These are phyloP conservation scores for Zosterops japonicus DNA, from an alignment of 2,113 vertebrate species.

Conservation along the genomic window DNA sequence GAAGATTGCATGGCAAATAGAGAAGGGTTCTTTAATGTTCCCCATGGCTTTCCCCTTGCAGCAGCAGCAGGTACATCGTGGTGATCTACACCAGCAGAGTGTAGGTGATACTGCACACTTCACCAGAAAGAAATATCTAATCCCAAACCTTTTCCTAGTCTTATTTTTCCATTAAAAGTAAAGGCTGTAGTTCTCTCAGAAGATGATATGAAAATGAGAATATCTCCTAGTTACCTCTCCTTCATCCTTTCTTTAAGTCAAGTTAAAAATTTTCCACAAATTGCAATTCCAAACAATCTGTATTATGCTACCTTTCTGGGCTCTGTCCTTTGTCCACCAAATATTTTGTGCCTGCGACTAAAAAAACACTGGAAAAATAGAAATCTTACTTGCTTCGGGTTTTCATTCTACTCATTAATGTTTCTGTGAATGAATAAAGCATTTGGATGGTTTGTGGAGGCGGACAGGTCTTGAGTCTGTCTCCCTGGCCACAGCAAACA, in stretches of 20 bases:
- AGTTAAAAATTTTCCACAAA: background rate
- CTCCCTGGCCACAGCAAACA: background rate
- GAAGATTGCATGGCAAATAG: background rate
- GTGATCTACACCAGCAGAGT: background rate
- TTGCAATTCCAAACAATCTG: background rate
- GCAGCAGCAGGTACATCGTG: rapidly evolving
- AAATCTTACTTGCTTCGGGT: background rate
- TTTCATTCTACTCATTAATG: background rate
- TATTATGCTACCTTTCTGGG: background rate
- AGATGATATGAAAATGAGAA: background rate
- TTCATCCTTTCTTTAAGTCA: background rate
- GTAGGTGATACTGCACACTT: background rate
- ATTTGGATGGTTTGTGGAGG: background rate
- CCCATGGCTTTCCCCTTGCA: background rate
- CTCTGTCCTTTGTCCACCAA: background rate
- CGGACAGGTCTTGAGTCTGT: rapidly evolving
- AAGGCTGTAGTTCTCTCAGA: background rate
- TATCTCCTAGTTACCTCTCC: background rate
- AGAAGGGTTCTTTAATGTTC: background rate
- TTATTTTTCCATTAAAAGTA: background rate
- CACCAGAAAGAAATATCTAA: background rate
- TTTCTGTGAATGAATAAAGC: background rate
- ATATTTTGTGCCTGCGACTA: background rate
- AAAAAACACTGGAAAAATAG: background rate
- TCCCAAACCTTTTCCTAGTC: background rate